Percentiles rank a stretch among this genome's conserved stretches.
Evolutionary conservation across 2,888 invertebrate genomes (phyloP).

Genomic region (Stomorhina lunata): DNA sequence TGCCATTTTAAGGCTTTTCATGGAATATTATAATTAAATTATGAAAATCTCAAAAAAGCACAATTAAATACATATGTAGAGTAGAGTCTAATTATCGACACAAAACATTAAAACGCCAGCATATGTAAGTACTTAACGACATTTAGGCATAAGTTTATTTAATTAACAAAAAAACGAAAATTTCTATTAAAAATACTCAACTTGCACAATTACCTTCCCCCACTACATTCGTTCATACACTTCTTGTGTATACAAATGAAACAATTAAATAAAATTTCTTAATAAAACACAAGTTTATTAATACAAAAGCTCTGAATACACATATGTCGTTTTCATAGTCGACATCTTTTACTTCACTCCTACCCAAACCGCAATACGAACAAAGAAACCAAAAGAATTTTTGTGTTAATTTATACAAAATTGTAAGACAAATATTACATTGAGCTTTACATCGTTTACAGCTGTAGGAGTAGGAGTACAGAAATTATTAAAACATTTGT

Average conservation of each 20-base stretch:
- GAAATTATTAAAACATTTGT: not conserved
- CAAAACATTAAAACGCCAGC: too few species aligned
- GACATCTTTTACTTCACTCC: too few species aligned
- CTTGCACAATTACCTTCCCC: not conserved
- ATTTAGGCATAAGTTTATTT: conserved; percentile 52
- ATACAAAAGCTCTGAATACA: not conserved
- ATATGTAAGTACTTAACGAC: conserved; percentile 27
- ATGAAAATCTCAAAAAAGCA: conserved; percentile 35
- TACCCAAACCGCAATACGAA: not conserved
- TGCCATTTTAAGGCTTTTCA: conserved; percentile 6
- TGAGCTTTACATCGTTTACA: not conserved
- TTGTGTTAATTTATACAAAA: conserved; percentile 37
- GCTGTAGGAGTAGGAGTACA: too few species aligned
- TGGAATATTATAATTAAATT: conserved; percentile 19
- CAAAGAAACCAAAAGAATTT: conserved; percentile 12
- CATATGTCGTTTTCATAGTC: conserved; percentile 8
- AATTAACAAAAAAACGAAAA: conserved; percentile 56
- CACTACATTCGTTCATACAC: not conserved
- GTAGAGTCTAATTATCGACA: not conserved
- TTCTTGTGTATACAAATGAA: not conserved
- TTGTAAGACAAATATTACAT: conserved; percentile 37
- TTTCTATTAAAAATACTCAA: conserved; percentile 20
- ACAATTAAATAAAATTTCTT: conserved; percentile 56
- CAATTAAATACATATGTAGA: conserved; percentile 28
- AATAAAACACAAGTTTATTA: conserved; percentile 46